A percentile compares a stretch with the other conserved stretches of the same genome.
These are phyloP conservation scores for Corythaeola cristata DNA, from an alignment of 2,113 vertebrate species.

Conservation along the genomic window DNA sequence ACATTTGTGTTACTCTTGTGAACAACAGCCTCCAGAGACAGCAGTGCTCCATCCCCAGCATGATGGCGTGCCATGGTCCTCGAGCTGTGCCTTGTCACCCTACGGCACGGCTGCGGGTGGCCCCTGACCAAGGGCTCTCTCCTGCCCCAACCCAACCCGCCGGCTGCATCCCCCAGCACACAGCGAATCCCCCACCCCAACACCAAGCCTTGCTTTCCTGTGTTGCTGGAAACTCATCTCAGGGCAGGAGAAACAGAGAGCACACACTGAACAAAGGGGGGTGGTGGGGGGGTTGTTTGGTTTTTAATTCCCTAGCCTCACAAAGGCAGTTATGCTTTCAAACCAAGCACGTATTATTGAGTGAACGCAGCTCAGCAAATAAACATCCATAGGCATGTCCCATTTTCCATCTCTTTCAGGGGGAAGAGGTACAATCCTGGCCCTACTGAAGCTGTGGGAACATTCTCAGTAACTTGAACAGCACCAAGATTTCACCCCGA, in stretches of 20 bases:
- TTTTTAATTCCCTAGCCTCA: background rate
- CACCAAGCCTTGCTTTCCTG: background rate
- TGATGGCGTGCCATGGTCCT: accelerated
- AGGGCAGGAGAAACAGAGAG: background rate
- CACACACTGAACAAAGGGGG: background rate
- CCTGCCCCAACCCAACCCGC: background rate
- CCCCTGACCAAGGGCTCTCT: background rate
- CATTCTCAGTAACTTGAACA: background rate
- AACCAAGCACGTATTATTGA: background rate
- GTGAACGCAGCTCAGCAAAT: background rate
- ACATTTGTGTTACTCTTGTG: background rate
- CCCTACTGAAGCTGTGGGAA: background rate
- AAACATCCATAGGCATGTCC: background rate
- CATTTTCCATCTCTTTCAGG: background rate
- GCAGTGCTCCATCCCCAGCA: background rate
- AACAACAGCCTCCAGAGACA: background rate
- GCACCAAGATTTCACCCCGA: background rate
- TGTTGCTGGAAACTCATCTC: background rate
- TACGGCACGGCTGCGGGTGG: accelerated
- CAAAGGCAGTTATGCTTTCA: background rate
- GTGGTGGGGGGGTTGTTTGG: too few species aligned
- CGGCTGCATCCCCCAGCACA: background rate
- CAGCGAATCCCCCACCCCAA: background rate
- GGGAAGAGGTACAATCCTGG: background rate
- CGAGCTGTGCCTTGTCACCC: accelerated